Percentiles rank a stretch among this genome's conserved stretches.
Evolutionary conservation across 2,113 vertebrate species (phyloP).

Genomic region (Takifugu flavidus): DNA sequence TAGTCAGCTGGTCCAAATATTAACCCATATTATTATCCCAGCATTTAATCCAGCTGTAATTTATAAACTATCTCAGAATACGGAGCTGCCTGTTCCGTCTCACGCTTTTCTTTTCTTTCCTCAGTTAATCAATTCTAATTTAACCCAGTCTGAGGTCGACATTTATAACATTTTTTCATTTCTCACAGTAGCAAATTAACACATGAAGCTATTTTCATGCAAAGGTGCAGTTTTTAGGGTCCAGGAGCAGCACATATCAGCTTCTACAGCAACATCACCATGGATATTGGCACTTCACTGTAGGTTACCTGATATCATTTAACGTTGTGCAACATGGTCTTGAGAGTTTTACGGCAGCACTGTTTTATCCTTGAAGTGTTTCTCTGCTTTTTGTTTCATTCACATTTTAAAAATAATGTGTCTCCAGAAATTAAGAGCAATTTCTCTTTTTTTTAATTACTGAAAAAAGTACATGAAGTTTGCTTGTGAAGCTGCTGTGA

Average conservation of each 20-base stretch:
- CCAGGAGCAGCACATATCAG: constrained; percentile 5
- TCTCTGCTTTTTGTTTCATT: too few relatives aligned
- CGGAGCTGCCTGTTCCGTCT: constrained; percentile 25
- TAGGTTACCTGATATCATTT: neutral
- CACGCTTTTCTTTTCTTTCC: constrained; percentile 33
- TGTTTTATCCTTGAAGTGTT: too few relatives aligned
- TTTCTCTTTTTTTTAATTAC: too few relatives aligned
- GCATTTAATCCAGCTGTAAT: constrained; percentile 29
- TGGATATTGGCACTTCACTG: neutral
- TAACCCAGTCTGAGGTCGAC: constrained; percentile 39
- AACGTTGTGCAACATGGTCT: neutral
- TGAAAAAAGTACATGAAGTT: too few relatives aligned
- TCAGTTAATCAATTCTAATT: constrained; percentile 34
- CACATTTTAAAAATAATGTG: too few relatives aligned
- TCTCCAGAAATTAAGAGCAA: too few relatives aligned
- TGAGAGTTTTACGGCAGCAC: too few relatives aligned
- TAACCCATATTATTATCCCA: constrained; percentile 35
- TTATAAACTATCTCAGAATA: constrained; percentile 31
- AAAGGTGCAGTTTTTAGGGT: constrained; percentile 4
- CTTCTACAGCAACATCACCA: neutral
- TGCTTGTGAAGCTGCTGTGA: too few relatives aligned
- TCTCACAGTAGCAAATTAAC: constrained; percentile 29
- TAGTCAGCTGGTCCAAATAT: constrained; percentile 14
- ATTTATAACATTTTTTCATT: constrained; percentile 40
- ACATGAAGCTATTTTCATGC: constrained; percentile 22